Evolutionary conservation across 2,113 vertebrate genomes (phyloP).

Genomic region (Oreotrochilus melanogaster): DNA sequence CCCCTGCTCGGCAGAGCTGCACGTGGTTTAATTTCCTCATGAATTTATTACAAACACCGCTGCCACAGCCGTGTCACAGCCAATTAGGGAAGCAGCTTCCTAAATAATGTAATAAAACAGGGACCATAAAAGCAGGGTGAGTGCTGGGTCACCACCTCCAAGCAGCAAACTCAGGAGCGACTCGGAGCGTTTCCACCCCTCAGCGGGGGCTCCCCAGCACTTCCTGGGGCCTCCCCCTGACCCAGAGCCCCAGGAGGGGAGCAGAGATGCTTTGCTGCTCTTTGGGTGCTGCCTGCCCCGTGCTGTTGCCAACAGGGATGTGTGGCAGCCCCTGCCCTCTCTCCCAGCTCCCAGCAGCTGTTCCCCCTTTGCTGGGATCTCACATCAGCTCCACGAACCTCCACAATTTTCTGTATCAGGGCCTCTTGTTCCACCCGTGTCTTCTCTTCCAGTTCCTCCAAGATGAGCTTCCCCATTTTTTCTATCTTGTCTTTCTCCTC

Average conservation of each 20-base stretch:
- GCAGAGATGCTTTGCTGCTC: not conserved
- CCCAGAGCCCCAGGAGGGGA: not conserved
- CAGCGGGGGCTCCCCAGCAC: not conserved
- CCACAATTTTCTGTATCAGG: not conserved
- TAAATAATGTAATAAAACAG: not conserved
- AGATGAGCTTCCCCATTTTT: not conserved
- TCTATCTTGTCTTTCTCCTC: slow-evolving; percentile 31
- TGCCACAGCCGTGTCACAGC: not conserved
- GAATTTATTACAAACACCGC: not conserved
- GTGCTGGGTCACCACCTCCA: not conserved
- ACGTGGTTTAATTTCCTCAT: not conserved
- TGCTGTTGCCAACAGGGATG: rapidly evolving
- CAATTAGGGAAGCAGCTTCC: not conserved
- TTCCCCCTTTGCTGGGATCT: not conserved
- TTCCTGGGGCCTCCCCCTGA: not conserved
- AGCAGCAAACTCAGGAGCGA: rapidly evolving
- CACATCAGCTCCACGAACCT: not conserved
- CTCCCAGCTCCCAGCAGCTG: not conserved
- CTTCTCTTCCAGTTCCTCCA: not conserved
- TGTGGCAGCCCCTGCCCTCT: not conserved
- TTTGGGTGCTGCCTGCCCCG: not conserved
- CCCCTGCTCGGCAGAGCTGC: not conserved
- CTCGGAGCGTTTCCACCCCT: not conserved
- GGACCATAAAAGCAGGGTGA: not conserved
- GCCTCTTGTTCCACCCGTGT: not conserved